These are phyloP conservation scores for Hypomecis punctinalis DNA, from an alignment of 2,888 invertebrate genomes.

Conservation along the genomic window DNA sequence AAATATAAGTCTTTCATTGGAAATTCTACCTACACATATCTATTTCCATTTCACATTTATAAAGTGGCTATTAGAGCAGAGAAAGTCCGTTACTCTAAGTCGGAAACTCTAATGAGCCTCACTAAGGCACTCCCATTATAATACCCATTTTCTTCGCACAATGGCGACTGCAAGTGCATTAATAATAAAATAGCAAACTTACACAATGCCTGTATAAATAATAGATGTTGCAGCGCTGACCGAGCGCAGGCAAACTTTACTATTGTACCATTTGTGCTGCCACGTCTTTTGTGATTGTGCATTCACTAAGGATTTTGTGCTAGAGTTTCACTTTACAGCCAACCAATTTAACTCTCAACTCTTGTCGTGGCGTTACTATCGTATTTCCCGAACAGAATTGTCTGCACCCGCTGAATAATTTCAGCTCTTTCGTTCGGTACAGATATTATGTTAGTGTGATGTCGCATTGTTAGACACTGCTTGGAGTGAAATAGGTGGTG, in stretches of 20 bases:
- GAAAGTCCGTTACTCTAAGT: background rate
- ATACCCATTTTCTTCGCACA: constrained; percentile 27
- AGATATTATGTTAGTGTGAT: background rate
- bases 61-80: background rate
- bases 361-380: background rate
- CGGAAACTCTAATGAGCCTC: constrained; percentile 37
- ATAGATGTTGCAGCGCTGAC: constrained; percentile 43
- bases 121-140: constrained; percentile 10
- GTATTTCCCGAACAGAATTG: background rate
- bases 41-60: background rate
- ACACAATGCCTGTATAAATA: constrained; percentile 47
- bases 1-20: background rate
- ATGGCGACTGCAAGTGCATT: constrained; percentile 35
- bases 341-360: background rate
- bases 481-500: background rate
- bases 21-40: background rate
- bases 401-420: background rate
- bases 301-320: constrained; percentile 45
- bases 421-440: background rate
- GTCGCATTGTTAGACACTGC: background rate
- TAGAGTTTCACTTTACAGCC: constrained; percentile 14
- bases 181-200: constrained; percentile 41
- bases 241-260: constrained; percentile 46
- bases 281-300: constrained; percentile 50
- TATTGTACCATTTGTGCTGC: constrained; percentile 41